Percentiles rank a stretch among this genome's conserved stretches.
Conservation (phyloP, 1,140 invertebrate genomes). For the Semibalanus balanoides region DNA sequence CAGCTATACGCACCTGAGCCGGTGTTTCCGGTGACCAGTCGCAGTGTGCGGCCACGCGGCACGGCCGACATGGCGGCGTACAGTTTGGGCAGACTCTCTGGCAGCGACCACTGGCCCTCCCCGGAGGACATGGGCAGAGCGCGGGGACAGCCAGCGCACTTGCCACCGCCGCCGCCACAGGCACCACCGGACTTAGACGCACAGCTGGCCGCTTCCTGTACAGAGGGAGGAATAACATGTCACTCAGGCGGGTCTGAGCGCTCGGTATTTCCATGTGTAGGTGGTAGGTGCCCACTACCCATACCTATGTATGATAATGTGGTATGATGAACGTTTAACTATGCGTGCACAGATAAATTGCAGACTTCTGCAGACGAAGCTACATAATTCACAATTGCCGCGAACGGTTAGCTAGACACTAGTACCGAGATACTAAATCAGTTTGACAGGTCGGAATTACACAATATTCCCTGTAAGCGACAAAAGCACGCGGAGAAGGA, state of each 20-base stretch:
- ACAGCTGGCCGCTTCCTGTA: not conserved
- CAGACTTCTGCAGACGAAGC: no score
- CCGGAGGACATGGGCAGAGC: not conserved
- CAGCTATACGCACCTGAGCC: conserved; percentile 15
- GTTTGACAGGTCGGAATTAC: no score
- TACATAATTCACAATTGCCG: no score
- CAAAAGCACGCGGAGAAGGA: no score
- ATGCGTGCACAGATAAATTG: no score
- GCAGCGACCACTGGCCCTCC: not conserved
- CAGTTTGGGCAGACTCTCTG: not conserved
- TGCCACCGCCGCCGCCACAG: not conserved
- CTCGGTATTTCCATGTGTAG: no score
- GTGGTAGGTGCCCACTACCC: no score
- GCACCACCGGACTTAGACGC: not conserved
- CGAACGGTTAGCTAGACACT: no score
- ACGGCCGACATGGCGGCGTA: conserved; percentile 7
- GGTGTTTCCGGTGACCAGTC: conserved; percentile 17
- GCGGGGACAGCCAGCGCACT: not conserved
- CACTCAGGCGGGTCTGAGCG: not conserved
- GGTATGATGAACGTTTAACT: no score
- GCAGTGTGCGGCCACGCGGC: conserved; percentile 9
- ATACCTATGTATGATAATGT: no score
- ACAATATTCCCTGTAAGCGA: no score
- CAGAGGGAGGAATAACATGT: not conserved
- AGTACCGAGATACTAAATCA: no score